Percentiles rank a stretch among this genome's conserved stretches.
These are phyloP conservation scores for Perca schrenkii DNA, from an alignment of 2,113 vertebrate species.

Conservation along the genomic window DNA sequence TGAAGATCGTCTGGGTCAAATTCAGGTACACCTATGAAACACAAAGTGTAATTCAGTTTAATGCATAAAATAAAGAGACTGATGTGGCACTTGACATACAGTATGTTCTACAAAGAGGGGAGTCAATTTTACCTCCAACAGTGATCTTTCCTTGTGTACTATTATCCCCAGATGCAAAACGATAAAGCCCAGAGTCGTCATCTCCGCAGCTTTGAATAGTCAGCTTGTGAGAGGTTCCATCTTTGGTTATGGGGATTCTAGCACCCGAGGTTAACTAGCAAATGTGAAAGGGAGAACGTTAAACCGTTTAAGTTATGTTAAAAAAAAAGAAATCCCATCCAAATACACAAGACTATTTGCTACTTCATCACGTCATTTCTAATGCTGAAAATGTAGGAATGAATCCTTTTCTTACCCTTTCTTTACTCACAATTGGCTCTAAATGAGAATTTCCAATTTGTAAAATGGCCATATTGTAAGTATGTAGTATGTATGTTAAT, in stretches of 20 bases:
- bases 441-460: background rate
- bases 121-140: conserved; percentile 71
- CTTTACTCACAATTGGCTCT: background rate
- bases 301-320: background rate
- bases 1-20: conserved; percentile 84
- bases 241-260: conserved; percentile 76
- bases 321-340: background rate
- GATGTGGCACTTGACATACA: background rate
- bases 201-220: conserved; percentile 76
- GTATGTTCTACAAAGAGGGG: background rate
- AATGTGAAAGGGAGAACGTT: background rate
- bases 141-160: conserved; percentile 79
- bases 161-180: conserved; percentile 80
- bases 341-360: background rate
- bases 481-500: background rate
- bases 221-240: conserved; percentile 81
- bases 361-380: background rate
- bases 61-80: background rate
- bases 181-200: conserved; percentile 83
- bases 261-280: conserved; percentile 79
- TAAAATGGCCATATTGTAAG: background rate
- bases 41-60: conserved; percentile 30
- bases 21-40: conserved; percentile 83
- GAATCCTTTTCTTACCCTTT: background rate
- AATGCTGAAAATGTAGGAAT: background rate